Evolutionary conservation across 2,888 invertebrate species (phyloP), one percentile per base, ranked within the genome.

Genomic region (Nebria salina): DNA sequence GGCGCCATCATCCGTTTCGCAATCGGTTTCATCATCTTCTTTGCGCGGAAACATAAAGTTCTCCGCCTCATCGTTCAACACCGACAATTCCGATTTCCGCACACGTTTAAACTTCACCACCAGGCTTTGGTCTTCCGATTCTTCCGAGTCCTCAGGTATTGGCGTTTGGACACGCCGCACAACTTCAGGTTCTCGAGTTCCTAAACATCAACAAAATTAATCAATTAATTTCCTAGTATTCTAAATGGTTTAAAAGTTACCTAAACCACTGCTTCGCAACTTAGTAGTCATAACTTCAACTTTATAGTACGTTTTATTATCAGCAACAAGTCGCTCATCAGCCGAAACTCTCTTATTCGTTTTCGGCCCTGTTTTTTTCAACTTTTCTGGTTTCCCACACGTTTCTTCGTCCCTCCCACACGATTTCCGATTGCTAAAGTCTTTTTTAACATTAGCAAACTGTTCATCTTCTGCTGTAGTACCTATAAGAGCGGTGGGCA

Each of bases 31-130:
- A 0, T 90, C 90, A 81, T 93, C 93, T 20, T 93, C 92, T 66
- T 92, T 91, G 84, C 92, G 93, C 0, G 95, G 94, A 86, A 96
- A 96, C 92, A 96, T 93, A 86, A 96, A 96, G 84, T 94, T 96
- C 85, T 96, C 96, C 0, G 96, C 96, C 87, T 96, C 96, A 84
- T 95, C 95, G 85, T 95, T 96, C 74, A 96, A 88, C 75, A 94
- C 91, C 0, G 93, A 93, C 75, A 96, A 86, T 87, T 96, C 95
- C 0, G 95, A 93, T 75, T 92, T 92, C 4, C 95, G 90, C 20
- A 95, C 92, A 83, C 95, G 94, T 77, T 93, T 92, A 85, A 95
- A 94, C 85, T 95, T 94, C 0, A 95, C 95, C 26, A 95, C 94
- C 41, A 94, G 89, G 0, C 92, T 88, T 83, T 85, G 85, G 13